Evolutionary conservation across 2,113 vertebrate genomes (phyloP), one percentile per base, ranked within the genome.

Genomic region (Cololabis saira): DNA sequence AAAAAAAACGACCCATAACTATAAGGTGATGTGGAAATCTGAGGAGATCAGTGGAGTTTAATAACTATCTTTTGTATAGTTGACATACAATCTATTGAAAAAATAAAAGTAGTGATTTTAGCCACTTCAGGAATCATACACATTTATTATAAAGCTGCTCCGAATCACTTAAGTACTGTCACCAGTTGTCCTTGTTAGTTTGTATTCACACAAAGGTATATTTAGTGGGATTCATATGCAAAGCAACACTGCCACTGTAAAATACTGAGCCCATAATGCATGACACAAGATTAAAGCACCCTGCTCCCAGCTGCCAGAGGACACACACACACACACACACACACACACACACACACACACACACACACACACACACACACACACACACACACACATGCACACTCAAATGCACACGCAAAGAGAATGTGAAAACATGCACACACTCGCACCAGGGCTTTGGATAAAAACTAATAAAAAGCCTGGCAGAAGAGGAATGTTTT

Each of bases 401-500:
- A 51, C 51, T 30, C 22, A 22, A 27, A 22, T 27, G 14, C 33
- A 61, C 59, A 60, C 24, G 41, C 44, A n/a, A 47, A 2, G 30
- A 27, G 48, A 68, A 24, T 51, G 48, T 44, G 30, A 30, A 59
- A 40, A 43, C 53, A 58, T 53, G 55, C 45, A 49, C 45, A 67
- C 62, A 50, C 66, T 45, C 48, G 48, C 67, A 67, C 47, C 50
- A 33, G 17, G 33, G 75, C 70, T 81, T 80, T 80, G 72, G 78
- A 82, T 85, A 76, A 81, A 73, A 83, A 81, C 67, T 80, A 83
- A 85, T 83, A 86, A 86, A 87, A 80, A 65, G 64, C 57, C 67
- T 80, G 65, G 73, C 75, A 80, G 73, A 73, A 49, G 80, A 76
- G 62, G 33, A 68, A 74, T 80, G 61, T 75, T 87, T 66, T 82